Conservation (phyloP, 2,113 vertebrate genomes). For the Promerops cafer region DNA sequence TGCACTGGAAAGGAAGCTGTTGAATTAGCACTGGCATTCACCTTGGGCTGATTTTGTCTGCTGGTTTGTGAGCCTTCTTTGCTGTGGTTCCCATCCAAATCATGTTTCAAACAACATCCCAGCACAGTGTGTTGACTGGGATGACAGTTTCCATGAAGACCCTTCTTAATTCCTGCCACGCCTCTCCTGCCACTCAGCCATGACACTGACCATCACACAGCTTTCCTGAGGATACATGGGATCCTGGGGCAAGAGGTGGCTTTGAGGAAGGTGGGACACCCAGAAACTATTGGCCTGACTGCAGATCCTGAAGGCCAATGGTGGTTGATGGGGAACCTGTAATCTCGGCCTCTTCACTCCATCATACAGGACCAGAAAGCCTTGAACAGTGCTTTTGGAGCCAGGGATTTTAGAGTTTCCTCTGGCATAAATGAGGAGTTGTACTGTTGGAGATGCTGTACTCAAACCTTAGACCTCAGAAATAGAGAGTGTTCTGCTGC, state of each 20-base stretch:
- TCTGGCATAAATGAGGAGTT: neutral
- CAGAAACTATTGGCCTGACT: neutral
- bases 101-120: rapidly evolving
- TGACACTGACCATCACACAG: neutral
- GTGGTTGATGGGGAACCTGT: neutral
- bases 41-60: neutral
- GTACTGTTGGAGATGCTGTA: neutral
- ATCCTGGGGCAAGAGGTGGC: rapidly evolving
- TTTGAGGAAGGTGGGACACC: neutral
- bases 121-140: neutral
- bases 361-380: neutral
- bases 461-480: neutral
- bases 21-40: rapidly evolving
- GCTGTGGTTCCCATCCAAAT: neutral
- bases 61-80: neutral
- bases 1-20: neutral
- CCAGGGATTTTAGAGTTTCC: neutral
- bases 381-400: neutral
- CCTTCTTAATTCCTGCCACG: neutral
- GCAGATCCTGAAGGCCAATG: neutral
- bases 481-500: neutral
- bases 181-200: neutral
- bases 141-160: neutral
- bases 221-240: neutral
- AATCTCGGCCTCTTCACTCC: neutral